Conservation (phyloP, 2,888 invertebrate species). For the Julus scandinavius region DNA sequence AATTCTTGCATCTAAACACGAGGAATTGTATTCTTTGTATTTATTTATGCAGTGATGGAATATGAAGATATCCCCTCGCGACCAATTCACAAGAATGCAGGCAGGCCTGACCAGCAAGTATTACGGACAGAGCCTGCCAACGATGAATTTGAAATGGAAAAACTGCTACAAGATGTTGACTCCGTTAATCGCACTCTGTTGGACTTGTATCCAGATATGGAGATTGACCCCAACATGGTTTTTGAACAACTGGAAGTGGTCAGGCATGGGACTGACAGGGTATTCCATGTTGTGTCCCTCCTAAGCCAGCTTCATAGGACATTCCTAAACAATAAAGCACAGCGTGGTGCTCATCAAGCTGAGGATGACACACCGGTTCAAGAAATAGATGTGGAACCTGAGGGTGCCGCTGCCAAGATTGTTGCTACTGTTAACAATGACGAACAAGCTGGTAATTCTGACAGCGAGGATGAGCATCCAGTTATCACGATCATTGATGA, state of each 20-base stretch:
- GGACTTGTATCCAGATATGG: slow-evolving; percentile 17
- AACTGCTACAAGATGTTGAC: background rate
- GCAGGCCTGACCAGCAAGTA: background rate
- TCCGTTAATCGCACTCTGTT: background rate
- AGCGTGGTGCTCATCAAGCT: background rate
- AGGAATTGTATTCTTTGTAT: background rate
- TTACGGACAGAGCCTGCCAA: background rate
- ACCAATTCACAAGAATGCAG: background rate
- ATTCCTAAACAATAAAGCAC: background rate
- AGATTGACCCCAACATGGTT: slow-evolving; percentile 24
- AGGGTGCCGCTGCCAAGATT: too few species aligned
- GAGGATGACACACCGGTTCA: background rate
- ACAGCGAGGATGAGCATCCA: background rate
- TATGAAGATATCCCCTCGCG: background rate
- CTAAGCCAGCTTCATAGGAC: slow-evolving; percentile 13
- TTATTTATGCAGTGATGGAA: slow-evolving; percentile 11
- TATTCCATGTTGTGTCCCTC: background rate
- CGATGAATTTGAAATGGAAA: background rate
- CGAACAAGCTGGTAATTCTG: background rate
- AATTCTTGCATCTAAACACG: too few species aligned
- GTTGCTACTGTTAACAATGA: background rate
- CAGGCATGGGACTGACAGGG: background rate
- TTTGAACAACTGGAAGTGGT: slow-evolving; percentile 45
- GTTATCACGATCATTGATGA: background rate
- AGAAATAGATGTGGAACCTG: too few species aligned